Percentiles rank a stretch among this genome's conserved stretches.
These are phyloP conservation scores for Drosophila ambigua DNA, from an alignment of 1,140 invertebrate genomes.

Conservation along the genomic window DNA sequence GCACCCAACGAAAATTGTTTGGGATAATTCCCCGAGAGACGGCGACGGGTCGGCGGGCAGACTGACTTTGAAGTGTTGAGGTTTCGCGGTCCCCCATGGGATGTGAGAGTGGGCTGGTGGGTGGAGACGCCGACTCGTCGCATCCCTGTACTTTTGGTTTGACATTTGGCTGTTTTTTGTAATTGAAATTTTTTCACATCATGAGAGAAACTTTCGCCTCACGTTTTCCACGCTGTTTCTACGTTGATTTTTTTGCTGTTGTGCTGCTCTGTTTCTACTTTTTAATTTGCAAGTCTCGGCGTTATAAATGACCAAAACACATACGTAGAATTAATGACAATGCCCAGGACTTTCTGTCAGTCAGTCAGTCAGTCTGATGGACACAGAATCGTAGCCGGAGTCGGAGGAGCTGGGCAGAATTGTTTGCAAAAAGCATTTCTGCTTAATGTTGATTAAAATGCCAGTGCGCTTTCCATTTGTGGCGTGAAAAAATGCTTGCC, in stretches of 20 bases:
- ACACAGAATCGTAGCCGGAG: conserved; percentile 15
- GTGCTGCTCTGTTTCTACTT: conserved; percentile 34
- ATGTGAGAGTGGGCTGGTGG: not conserved
- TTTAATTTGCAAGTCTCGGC: conserved; percentile 73
- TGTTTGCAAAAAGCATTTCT: conserved; percentile 81
- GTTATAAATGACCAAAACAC: conserved; percentile 77
- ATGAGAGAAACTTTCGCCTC: conserved; percentile 18
- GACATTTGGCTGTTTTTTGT: conserved; percentile 47
- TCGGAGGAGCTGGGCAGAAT: conserved; percentile 41
- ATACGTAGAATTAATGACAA: conserved; percentile 79
- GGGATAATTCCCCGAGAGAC: conserved; percentile 46
- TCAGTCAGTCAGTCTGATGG: conserved; percentile 46
- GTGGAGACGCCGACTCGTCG: not conserved
- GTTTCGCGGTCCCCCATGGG: conserved; percentile 17
- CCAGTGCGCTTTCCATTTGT: conserved; percentile 67
- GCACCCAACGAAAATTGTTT: conserved; percentile 47
- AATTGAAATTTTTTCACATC: conserved; percentile 58
- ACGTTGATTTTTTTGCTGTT: conserved; percentile 12
- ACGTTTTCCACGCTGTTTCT: conserved; percentile 5
- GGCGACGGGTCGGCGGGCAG: conserved; percentile 16
- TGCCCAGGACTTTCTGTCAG: conserved; percentile 60
- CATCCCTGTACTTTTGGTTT: conserved; percentile 8
- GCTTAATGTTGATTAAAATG: conserved; percentile 83
- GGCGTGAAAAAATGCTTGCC: conserved; percentile 73
- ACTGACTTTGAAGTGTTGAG: conserved; percentile 69